A percentile compares a stretch with the other conserved stretches of the same genome.
Conservation (phyloP, 2,797 vertebrate species). For the Acrossocheilus fasciatus region DNA sequence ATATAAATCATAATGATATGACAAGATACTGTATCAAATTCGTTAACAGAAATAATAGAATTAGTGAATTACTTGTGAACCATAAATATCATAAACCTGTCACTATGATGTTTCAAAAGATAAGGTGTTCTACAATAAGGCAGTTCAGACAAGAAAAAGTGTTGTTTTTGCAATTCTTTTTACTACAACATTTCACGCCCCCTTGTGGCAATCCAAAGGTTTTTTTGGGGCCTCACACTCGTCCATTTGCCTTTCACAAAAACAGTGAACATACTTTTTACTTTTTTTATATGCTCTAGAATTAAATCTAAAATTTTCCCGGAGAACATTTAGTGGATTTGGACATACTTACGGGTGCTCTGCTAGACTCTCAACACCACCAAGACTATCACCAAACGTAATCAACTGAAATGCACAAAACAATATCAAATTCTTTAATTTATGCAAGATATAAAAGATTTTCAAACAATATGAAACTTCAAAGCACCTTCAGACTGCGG, state of each 20-base stretch:
- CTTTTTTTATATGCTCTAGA: neutral
- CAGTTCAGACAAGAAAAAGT: neutral
- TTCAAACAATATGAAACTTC: neutral
- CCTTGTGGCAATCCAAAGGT: neutral
- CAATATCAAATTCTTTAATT: neutral
- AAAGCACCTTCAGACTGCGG: constrained; percentile 85
- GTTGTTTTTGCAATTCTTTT: neutral
- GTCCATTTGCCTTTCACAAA: neutral
- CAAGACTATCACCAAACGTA: constrained; percentile 89
- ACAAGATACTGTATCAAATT: neutral
- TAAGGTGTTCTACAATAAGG: neutral
- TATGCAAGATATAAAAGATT: neutral
- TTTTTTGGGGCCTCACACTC: neutral
- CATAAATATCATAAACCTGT: neutral
- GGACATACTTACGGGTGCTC: constrained; percentile 91
- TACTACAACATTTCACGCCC: neutral
- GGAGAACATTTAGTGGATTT: neutral
- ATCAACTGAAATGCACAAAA: constrained; percentile 80
- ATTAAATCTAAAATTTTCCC: neutral
- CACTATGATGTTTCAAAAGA: neutral
- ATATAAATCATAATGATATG: neutral
- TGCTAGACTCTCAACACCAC: constrained; percentile 94
- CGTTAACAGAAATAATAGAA: neutral
- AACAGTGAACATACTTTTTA: neutral
- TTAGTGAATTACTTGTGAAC: neutral